phyloP scores from a whole-genome alignment of 2,888 invertebrate genomes.

The Ichneumoninae sp. region DNA sequence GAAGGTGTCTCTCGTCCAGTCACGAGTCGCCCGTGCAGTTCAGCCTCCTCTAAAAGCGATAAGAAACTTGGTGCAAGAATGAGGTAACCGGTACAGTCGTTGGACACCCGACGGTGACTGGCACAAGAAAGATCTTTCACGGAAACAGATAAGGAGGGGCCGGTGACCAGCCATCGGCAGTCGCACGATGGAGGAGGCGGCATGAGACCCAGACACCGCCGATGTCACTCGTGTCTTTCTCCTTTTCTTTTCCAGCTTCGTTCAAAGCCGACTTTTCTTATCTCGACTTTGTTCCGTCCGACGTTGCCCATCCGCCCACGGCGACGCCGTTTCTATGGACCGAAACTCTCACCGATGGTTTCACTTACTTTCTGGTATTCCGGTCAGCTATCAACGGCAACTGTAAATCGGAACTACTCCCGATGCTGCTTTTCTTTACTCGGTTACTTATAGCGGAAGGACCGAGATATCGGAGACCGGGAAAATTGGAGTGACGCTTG shows the following conservation, averaged over 20 bases:
- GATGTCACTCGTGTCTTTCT: constrained; percentile 35
- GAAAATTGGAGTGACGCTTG: constrained; percentile 1
- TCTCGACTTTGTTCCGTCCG: constrained; percentile 74
- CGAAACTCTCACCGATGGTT: constrained; percentile 34
- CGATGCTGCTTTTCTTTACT: background rate
- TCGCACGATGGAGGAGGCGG: constrained; percentile 6
- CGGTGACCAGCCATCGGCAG: constrained; percentile 13
- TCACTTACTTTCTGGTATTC: constrained; percentile 16
- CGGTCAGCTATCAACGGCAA: constrained; percentile 3
- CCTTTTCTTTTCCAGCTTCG: constrained; percentile 26
- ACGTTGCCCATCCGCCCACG: constrained; percentile 74
- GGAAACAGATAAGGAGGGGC: background rate
- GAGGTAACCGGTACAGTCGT: constrained; percentile 29
- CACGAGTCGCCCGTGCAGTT: constrained; percentile 37
- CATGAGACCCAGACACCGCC: constrained; percentile 11
- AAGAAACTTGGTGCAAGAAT: constrained; percentile 54
- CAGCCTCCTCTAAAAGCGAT: constrained; percentile 56
- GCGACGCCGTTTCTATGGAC: constrained; percentile 66
- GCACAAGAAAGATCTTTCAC: background rate
- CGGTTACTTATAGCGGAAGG: background rate
- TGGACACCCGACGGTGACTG: constrained; percentile 20
- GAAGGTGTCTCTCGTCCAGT: constrained; percentile 70
- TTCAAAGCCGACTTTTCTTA: constrained; percentile 68
- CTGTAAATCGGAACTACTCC: constrained; percentile 13
- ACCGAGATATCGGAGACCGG: background rate